These are phyloP conservation scores for Tetragonisca angustula DNA, from an alignment of 2,888 invertebrate species.

Conservation along the genomic window DNA sequence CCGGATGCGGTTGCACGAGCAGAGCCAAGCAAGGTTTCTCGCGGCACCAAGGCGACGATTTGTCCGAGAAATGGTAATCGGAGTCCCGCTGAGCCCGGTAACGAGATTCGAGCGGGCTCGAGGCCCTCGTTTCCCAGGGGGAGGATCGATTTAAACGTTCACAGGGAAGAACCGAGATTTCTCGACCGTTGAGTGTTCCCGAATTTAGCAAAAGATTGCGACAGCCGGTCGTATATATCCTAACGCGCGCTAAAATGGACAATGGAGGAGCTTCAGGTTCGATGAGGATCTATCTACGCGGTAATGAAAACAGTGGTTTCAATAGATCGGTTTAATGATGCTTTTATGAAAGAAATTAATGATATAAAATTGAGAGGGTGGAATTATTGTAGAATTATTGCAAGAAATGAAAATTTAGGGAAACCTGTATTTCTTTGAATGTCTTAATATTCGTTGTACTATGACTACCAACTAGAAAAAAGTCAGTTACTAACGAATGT, in stretches of 20 bases:
- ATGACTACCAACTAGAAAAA: too few species aligned
- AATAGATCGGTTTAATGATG: neutral
- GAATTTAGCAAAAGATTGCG: constrained; percentile 67
- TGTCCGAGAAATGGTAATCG: constrained; percentile 75
- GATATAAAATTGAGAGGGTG: neutral
- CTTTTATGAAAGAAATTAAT: neutral
- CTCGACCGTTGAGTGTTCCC: constrained; percentile 63
- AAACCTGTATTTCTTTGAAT: too few species aligned
- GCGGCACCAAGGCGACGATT: constrained; percentile 71
- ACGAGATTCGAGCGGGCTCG: constrained; percentile 70
- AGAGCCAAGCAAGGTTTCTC: constrained; percentile 38
- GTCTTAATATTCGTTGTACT: too few species aligned
- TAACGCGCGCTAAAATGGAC: constrained; percentile 30
- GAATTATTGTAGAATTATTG: neutral
- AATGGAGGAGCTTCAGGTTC: constrained; percentile 25
- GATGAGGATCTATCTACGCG: constrained; percentile 34
- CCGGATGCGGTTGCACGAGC: constrained; percentile 13
- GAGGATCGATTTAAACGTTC: constrained; percentile 74
- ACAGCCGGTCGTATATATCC: constrained; percentile 64
- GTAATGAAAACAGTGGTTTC: neutral
- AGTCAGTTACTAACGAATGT: too few species aligned
- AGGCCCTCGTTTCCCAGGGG: constrained; percentile 40
- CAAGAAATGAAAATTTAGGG: neutral
- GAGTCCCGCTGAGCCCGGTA: constrained; percentile 70
- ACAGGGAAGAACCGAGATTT: constrained; percentile 58